Percentiles rank a stretch among this genome's conserved stretches.
These are phyloP conservation scores for Druon quercuslanigerum DNA, from an alignment of 1,140 invertebrate genomes.

Conservation along the genomic window DNA sequence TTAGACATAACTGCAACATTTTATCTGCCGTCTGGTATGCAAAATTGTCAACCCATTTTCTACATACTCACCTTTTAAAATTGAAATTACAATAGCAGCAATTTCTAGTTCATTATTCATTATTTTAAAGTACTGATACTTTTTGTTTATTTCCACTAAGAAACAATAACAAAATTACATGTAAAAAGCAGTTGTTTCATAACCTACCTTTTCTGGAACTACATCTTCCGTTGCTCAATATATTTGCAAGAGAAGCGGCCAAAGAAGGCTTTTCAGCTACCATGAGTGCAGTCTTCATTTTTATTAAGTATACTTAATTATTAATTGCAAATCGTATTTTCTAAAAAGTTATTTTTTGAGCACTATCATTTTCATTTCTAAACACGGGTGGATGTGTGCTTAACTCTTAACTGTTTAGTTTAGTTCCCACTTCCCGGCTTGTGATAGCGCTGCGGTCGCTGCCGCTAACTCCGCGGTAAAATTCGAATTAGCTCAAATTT, in stretches of 20 bases:
- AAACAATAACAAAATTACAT: slow-evolving; percentile 33
- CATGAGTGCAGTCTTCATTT: slow-evolving; percentile 96
- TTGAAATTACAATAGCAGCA: too few species aligned
- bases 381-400: neutral
- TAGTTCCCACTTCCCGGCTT: neutral
- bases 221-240: slow-evolving; percentile 92
- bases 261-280: slow-evolving; percentile 99
- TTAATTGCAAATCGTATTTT: slow-evolving; percentile 34
- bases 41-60: too few species aligned
- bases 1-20: too few species aligned
- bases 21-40: too few species aligned
- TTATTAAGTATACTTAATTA: slow-evolving; percentile 44
- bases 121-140: too few species aligned
- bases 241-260: slow-evolving; percentile 94
- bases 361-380: neutral
- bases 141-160: too few species aligned
- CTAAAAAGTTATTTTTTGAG: slow-evolving; percentile 15
- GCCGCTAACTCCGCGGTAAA: too few species aligned
- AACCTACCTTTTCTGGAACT: slow-evolving; percentile 89
- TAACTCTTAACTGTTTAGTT: neutral
- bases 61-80: too few species aligned
- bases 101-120: too few species aligned
- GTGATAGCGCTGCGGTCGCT: neutral
- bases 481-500: too few species aligned
- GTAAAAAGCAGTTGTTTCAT: slow-evolving; percentile 40